Evolutionary conservation across 2,888 invertebrate genomes (phyloP), one percentile per base, ranked within the genome.

Genomic region (Molorchus minor): DNA sequence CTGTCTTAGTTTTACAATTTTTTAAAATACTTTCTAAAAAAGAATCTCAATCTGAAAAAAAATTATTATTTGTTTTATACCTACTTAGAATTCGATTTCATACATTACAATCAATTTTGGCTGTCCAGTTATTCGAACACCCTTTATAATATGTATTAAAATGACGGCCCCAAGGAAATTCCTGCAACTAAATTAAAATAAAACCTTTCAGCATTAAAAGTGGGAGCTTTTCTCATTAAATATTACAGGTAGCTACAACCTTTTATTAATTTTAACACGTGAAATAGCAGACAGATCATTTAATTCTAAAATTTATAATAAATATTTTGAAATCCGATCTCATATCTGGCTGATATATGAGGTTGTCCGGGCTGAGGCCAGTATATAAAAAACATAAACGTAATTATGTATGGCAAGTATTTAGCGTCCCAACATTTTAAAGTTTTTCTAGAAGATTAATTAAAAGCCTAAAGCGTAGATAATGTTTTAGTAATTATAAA

Each of bases 191-290:
- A 44, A 29, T 44, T 29, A n/a, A 33, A 19, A 7, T 15, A 43
- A 43, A 53, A 16, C 7, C 33, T 10, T 33, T 5, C 33, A 51
- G 15, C 51, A 12, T 51, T 29, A 29, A 8, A 51, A 51, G 17
- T 25, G 20, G 51, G 29, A 41, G 16, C 53, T 52, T 40, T 53
- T 41, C 53, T 30, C 56, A 53, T 61, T 56, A 49, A 53, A 60
- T 56, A 56, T 52, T 17, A 43, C 62, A 57, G 60, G 62, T 68
- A 67, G 67, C 66, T 55, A 62, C 65, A 51, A 49, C 46, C 62
- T 63, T 67, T 71, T 73, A 75, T 73, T 73, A 75, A 75, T 75
- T 69, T 70, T 71, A 74, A 71, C 72, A 71, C 68, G 68, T 73
- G 67, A 69, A 66, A 64, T 62, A 61, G 59, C 56, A 58, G 74